Percentiles rank a stretch among this genome's conserved stretches.
Conservation (phyloP, 35 echinoderm and acorn worm species). For the Ptychodera flava region DNA sequence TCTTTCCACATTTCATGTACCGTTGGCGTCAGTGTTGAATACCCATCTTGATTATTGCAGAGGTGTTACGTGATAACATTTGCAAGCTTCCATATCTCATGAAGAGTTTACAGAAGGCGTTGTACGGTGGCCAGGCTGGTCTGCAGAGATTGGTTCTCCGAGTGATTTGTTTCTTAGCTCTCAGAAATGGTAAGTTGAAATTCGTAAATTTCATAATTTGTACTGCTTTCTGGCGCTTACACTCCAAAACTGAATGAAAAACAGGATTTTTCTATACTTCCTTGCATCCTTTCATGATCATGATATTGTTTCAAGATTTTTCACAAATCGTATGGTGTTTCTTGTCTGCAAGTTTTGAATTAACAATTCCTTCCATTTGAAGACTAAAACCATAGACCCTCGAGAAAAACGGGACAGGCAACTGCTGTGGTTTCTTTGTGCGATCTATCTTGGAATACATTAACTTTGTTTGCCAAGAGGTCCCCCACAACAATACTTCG, state of each 20-base stretch:
- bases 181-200: slow-evolving; percentile 32
- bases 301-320: not conserved
- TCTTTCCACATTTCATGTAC: no score
- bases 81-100: slow-evolving; percentile 34
- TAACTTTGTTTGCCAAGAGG: no score
- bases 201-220: not conserved
- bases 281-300: not conserved
- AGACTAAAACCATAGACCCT: no score
- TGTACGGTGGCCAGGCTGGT: slow-evolving; percentile 22
- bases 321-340: not conserved
- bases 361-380: not conserved
- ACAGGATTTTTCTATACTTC: not conserved
- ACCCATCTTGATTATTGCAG: no score
- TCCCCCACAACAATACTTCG: no score
- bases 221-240: no score
- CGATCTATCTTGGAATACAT: no score
- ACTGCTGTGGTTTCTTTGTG: no score
- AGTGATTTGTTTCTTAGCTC: slow-evolving; percentile 43
- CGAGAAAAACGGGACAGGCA: no score
- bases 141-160: slow-evolving; percentile 46
- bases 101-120: slow-evolving; percentile 39
- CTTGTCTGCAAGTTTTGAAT: not conserved
- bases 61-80: slow-evolving; percentile 26
- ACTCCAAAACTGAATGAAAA: no score
- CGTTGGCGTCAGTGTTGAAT: no score